phyloP scores from a whole-genome alignment of 2,888 invertebrate species.

The Cataglyphis albicans region DNA sequence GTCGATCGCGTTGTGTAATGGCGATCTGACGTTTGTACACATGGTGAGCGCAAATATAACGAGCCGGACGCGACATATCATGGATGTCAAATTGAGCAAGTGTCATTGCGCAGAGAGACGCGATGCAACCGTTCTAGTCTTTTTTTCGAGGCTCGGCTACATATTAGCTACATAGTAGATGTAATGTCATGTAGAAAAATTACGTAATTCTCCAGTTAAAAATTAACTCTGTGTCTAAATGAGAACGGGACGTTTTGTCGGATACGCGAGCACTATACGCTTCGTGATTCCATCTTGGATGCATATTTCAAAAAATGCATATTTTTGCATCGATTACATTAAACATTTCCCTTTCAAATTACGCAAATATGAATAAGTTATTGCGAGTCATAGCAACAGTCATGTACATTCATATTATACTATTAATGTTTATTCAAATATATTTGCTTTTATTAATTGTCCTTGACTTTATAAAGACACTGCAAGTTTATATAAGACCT shows the following conservation, averaged over 20 bases:
- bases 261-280: conserved; percentile 9
- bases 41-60: conserved; percentile 24
- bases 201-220: conserved; percentile 18
- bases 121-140: conserved; percentile 29
- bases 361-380: conserved; percentile 19
- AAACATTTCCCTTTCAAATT: conserved; percentile 11
- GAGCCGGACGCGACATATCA: not conserved
- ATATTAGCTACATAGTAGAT: not conserved
- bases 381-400: not conserved
- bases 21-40: conserved; percentile 10
- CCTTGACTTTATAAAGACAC: not conserved
- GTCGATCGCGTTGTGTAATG: conserved; percentile 31
- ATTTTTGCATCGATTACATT: conserved; percentile 23
- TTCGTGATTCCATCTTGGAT: not conserved
- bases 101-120: conserved; percentile 13
- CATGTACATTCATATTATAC: not conserved
- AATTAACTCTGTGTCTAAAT: not conserved
- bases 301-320: conserved; percentile 33
- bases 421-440: not conserved
- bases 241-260: conserved; percentile 14
- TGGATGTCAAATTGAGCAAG: conserved; percentile 44
- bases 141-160: not conserved
- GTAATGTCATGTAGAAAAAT: conserved; percentile 25
- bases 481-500: not conserved
- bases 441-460: not conserved